These are phyloP conservation scores for Dasyurus viverrinus DNA, from an alignment of 2,113 vertebrate genomes.

Conservation along the genomic window DNA sequence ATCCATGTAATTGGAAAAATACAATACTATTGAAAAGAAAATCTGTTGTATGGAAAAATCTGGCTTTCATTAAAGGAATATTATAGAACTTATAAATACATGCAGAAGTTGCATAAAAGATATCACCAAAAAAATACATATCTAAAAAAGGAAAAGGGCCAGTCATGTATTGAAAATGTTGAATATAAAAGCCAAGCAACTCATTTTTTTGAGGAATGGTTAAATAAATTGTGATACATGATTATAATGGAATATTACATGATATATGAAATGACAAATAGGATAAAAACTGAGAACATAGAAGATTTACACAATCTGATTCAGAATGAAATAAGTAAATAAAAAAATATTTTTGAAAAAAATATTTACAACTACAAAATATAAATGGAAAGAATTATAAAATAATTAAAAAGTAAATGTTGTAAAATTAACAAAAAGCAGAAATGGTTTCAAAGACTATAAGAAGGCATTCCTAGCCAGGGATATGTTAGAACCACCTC, in stretches of 20 bases:
- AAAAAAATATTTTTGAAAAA: not conserved
- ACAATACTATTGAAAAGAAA: no score
- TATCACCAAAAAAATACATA: not conserved
- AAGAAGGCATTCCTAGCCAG: not conserved
- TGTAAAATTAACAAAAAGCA: not conserved
- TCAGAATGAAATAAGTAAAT: not conserved
- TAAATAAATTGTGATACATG: not conserved
- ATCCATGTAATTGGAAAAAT: no score
- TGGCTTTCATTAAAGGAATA: not conserved
- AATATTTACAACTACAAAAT: not conserved
- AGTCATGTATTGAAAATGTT: not conserved
- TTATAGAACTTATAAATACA: not conserved
- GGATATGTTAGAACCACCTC: not conserved
- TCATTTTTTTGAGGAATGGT: not conserved
- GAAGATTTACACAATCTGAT: not conserved
- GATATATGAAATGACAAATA: not conserved
- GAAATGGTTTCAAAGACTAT: not conserved
- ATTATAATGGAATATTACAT: not conserved
- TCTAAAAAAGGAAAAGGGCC: not conserved
- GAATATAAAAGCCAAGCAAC: not conserved
- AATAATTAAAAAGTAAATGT: not conserved
- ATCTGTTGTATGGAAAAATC: no score
- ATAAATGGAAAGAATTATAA: not conserved
- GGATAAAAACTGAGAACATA: not conserved
- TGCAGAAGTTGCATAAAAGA: not conserved